Evolutionary conservation across 2,797 vertebrate genomes (phyloP), one percentile per base, ranked within the genome.

Genomic region (Thaleichthys pacificus): DNA sequence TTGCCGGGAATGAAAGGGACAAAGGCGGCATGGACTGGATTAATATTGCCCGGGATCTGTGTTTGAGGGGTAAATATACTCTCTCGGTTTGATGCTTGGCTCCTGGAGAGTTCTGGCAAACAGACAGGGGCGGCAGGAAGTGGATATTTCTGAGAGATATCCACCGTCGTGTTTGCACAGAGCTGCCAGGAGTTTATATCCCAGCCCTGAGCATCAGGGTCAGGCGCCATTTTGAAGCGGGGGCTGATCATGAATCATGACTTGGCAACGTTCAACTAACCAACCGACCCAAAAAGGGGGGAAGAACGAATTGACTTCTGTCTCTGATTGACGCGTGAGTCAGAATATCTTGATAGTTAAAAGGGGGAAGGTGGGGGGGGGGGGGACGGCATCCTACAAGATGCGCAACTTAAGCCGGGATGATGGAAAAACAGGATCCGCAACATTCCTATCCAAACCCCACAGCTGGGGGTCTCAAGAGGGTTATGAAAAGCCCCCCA

Each of bases 371-470:
- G 84, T 2, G 14, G 42, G 11, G 84, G 9, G 14, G 42, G 11
- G 38, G 38, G 11, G 38, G 9, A 47, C 9, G 38, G 11, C 38
- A 42, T 42, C 38, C 2, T 42, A 42, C 8, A 42, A 12, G 38
- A 42, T 12, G 8, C 38, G 2, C 38, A 7, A 2, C 38, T 2
- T 42, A 8, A 47, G 12, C 42, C 42, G 9, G 42, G 11, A 47
- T 3, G 12, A 14, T 11, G 42, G 42, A 3, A 14, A 47, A 47
- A 74, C 71, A 72, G 74, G 69, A 84, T 86, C 73, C 77, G 78
- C 66, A 1, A 74, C 89, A 88, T 91, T 87, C 89, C 88, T 89
- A 87, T 84, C 82, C 69, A 4, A 58, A 70, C 81, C 82, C 77
- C n/a, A 64, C 70, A 84, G 86, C 82, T 61, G 69, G 61, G 74